Base-by-base conservation (phyloP, 1,140 invertebrate species). In the Vanessa atalanta region DNA sequence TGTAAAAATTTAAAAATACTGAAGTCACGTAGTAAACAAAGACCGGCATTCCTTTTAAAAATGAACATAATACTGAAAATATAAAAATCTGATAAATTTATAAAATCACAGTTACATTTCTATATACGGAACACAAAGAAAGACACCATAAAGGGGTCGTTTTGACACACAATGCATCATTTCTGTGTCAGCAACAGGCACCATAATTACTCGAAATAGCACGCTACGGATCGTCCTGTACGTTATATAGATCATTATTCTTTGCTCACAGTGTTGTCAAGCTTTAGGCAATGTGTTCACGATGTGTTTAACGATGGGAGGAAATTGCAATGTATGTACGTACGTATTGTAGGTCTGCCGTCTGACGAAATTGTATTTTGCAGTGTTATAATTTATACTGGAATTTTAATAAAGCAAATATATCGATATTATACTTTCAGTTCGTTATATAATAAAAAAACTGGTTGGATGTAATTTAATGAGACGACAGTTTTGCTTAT, bases 121-220 rank as follows among this genome's bases (percentile, higher is more conserved):
- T 61, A 15, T 61, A 37, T 37, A 61, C 20, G 57, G 57, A 61
- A 37, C 13, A 61, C 26, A 61, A 61, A 31, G 57, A 37, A 37
- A 61, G 66, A 68, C 43, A 47, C 66, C 23, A 68, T 68, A 57
- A 68, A 68, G 14, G 43, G 43, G 31, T 55, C 23, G 37, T 57
- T 53, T 68, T 68, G 66, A 68, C 66, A 60, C 65, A 68, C 66
- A 68, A 68, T 68, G 16, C 66, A 68, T 68, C 66, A 57, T 47
- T 47, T 68, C 66, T 60, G 66, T 47, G 53, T 68, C 66, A 47
- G 66, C 31, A 16, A 9, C 66, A 47, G 37, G 16, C 66, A 47
- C 66, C 66, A 55, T 50, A 68, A 68, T 68, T 57, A 68, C 66
- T 68, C 47, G 53, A 68, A 68, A 68, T 68, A 50, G 31, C 53